These are phyloP conservation scores for Pseudoatta argentina DNA, from an alignment of 1,140 invertebrate genomes.

Conservation along the genomic window DNA sequence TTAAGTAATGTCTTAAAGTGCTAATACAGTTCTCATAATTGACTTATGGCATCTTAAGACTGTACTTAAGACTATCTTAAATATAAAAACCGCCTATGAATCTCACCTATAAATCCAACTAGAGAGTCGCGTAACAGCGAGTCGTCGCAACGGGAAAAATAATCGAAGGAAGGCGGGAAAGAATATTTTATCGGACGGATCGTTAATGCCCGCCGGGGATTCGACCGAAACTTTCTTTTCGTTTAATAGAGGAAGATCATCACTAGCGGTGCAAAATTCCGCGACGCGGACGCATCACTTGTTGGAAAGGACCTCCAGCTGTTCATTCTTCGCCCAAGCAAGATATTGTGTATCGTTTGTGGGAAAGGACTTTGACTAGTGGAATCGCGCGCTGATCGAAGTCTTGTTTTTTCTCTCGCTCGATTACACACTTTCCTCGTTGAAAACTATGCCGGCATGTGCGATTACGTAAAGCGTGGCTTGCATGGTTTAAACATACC, in stretches of 20 bases:
- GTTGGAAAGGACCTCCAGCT: no score
- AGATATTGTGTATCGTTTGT: background rate
- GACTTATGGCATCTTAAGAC: no score
- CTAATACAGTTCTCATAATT: no score
- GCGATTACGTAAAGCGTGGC: constrained; percentile 27
- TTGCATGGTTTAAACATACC: background rate
- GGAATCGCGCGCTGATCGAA: background rate
- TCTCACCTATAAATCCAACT: no score
- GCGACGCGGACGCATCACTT: background rate
- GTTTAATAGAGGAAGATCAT: constrained; percentile 27
- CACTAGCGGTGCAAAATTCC: background rate
- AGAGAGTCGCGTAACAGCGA: background rate
- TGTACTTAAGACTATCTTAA: no score
- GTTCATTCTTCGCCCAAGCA: background rate
- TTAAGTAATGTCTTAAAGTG: no score
- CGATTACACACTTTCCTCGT: background rate
- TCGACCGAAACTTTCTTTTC: constrained; percentile 17
- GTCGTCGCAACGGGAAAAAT: background rate
- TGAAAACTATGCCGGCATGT: constrained; percentile 25
- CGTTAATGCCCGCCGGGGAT: constrained; percentile 42
- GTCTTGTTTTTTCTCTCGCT: background rate
- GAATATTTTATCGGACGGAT: constrained; percentile 1
- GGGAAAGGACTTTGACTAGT: background rate
- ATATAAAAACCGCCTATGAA: no score
- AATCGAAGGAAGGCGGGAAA: background rate